phyloP scores from a whole-genome alignment of 2,888 invertebrate species.

The Hedya salicella region DNA sequence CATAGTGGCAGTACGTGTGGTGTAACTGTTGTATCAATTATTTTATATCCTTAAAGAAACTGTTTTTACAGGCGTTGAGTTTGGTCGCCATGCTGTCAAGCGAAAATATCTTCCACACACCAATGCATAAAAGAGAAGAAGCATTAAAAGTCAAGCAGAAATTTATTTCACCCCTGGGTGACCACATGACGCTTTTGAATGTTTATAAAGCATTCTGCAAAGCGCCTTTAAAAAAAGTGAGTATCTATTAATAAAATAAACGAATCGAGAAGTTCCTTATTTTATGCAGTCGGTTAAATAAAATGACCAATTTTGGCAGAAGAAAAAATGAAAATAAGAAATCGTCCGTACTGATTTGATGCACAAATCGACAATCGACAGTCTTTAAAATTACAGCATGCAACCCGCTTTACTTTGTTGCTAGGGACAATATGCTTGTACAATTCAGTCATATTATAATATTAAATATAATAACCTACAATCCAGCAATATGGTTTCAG shows the following conservation, averaged over 20 bases:
- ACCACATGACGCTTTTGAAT: slow-evolving; percentile 96
- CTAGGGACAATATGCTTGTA: too few species aligned
- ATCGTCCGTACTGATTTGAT: too few species aligned
- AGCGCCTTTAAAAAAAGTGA: slow-evolving; percentile 87
- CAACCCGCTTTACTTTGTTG: too few species aligned
- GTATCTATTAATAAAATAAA: slow-evolving; percentile 2
- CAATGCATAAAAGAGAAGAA: slow-evolving; percentile 90
- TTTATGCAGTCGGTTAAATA: too few species aligned
- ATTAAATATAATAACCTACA: not conserved
- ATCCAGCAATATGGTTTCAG: slow-evolving; percentile 63
- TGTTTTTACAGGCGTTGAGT: slow-evolving; percentile 86
- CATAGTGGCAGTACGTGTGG: too few species aligned
- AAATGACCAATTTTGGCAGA: too few species aligned
- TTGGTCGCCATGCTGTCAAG: slow-evolving; percentile 95
- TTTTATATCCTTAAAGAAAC: slow-evolving; percentile 43
- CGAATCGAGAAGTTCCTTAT: too few species aligned
- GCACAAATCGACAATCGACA: too few species aligned
- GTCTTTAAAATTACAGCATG: too few species aligned
- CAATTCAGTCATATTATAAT: not conserved
- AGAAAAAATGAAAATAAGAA: too few species aligned
- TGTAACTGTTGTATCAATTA: too few species aligned
- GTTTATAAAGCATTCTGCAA: slow-evolving; percentile 92
- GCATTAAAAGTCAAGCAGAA: slow-evolving; percentile 90
- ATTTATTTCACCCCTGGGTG: slow-evolving; percentile 94
- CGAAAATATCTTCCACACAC: slow-evolving; percentile 92